Evolutionary conservation across 2,113 vertebrate species (phyloP).

Genomic region (Rhinoderma darwinii): DNA sequence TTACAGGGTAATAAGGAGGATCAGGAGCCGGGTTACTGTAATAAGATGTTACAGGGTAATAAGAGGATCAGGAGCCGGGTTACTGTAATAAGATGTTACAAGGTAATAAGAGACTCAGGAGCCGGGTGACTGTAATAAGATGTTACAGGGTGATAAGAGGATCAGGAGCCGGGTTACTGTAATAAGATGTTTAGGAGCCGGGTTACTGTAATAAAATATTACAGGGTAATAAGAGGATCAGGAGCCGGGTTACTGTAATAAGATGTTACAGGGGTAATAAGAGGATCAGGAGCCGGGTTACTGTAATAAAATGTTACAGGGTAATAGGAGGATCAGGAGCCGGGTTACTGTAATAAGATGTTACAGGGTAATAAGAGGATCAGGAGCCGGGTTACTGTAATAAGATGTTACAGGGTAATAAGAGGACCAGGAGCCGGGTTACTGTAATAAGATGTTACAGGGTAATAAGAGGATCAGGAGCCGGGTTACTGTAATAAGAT

Average conservation of each 20-base stretch:
- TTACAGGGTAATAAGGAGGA: constrained; percentile 17
- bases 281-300: not conserved
- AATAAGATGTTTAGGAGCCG: not conserved
- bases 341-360: too few relatives aligned
- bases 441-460: constrained; percentile 13
- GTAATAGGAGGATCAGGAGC: constrained; percentile 4
- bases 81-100: constrained; percentile 24
- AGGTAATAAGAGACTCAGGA: not conserved
- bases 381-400: constrained; percentile 1
- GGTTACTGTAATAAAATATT: constrained; percentile 13
- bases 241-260: constrained; percentile 38
- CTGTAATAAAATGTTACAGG: not conserved
- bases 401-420: too few relatives aligned
- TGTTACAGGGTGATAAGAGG: constrained; percentile 20
- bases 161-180: constrained; percentile 34
- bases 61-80: constrained; percentile 23
- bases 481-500: constrained; percentile 28
- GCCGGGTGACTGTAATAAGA: constrained; percentile 10
- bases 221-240: constrained; percentile 12
- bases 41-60: constrained; percentile 9
- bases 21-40: constrained; percentile 15
- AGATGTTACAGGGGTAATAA: not conserved
- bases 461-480: constrained; percentile 18
- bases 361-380: constrained; percentile 1
- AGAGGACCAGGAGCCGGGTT: not conserved